phyloP scores from a whole-genome alignment of 2,113 vertebrate genomes.

The Gymnorhina tibicen region DNA sequence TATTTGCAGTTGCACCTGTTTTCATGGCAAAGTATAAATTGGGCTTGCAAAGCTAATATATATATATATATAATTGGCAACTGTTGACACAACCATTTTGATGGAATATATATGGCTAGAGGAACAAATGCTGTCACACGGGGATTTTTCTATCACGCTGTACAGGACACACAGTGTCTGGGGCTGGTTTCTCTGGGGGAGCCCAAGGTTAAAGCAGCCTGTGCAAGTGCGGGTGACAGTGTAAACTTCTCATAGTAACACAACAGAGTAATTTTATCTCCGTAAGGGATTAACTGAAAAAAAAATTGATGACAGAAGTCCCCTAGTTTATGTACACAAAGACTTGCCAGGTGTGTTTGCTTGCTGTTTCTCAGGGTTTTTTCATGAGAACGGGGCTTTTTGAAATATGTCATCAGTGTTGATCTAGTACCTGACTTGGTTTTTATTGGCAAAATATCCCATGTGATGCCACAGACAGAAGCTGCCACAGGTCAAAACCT shows the following conservation, averaged over 20 bases:
- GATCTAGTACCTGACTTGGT: neutral
- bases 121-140: neutral
- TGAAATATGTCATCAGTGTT: rapidly evolving
- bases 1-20: slow-evolving; percentile 55
- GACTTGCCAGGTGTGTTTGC: neutral
- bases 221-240: neutral
- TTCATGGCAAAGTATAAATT: neutral
- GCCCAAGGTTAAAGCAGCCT: neutral
- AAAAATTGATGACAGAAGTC: neutral
- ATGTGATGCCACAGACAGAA: neutral
- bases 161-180: neutral
- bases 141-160: neutral
- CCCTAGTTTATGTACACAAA: neutral
- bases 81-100: neutral
- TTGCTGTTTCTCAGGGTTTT: neutral
- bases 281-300: neutral
- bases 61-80: neutral
- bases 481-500: neutral
- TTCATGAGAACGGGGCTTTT: neutral
- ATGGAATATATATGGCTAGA: neutral
- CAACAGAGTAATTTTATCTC: neutral
- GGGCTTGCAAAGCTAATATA: neutral
- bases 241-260: neutral
- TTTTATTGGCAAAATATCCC: neutral
- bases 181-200: neutral